These are phyloP conservation scores for Dicranocentrus wangi DNA, from an alignment of 2,888 invertebrate species.

Conservation along the genomic window DNA sequence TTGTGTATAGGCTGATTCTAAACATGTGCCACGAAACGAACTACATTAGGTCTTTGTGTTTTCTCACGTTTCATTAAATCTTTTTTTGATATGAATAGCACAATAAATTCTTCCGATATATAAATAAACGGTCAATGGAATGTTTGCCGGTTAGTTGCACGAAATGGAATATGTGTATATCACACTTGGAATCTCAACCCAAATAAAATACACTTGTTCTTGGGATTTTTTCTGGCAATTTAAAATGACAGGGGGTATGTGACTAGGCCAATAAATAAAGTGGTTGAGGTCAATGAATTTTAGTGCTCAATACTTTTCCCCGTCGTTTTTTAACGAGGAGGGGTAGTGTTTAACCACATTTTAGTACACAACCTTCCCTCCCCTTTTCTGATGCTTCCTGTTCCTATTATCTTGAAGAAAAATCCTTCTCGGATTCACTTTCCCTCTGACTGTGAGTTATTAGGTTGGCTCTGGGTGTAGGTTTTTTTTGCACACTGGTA, in stretches of 20 bases:
- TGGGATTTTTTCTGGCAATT: conserved; percentile 51
- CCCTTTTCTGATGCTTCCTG: not conserved
- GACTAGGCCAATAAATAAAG: conserved; percentile 65
- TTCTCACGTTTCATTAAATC: too few relatives aligned
- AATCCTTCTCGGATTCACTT: conserved; percentile 20
- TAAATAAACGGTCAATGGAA: too few relatives aligned
- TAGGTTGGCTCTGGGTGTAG: conserved; percentile 18
- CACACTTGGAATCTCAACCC: conserved; percentile 31
- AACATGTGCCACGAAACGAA: too few relatives aligned
- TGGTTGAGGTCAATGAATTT: conserved; percentile 63
- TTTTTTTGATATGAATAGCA: too few relatives aligned
- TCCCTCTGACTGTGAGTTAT: conserved; percentile 10
- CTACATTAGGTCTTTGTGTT: too few relatives aligned
- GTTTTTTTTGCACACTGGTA: conserved; percentile 1
- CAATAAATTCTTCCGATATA: too few relatives aligned
- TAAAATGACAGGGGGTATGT: conserved; percentile 64
- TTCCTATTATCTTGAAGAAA: not conserved
- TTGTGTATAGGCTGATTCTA: too few relatives aligned
- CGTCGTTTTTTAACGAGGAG: conserved; percentile 14
- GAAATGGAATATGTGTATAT: not conserved
- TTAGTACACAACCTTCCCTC: conserved; percentile 1
- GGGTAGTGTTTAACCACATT: conserved; percentile 20
- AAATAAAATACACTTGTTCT: conserved; percentile 40
- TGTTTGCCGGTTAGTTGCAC: conserved; percentile 7
- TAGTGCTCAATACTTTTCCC: conserved; percentile 40